phyloP scores from a whole-genome alignment of 2,797 vertebrate species.

The Chelon auratus region DNA sequence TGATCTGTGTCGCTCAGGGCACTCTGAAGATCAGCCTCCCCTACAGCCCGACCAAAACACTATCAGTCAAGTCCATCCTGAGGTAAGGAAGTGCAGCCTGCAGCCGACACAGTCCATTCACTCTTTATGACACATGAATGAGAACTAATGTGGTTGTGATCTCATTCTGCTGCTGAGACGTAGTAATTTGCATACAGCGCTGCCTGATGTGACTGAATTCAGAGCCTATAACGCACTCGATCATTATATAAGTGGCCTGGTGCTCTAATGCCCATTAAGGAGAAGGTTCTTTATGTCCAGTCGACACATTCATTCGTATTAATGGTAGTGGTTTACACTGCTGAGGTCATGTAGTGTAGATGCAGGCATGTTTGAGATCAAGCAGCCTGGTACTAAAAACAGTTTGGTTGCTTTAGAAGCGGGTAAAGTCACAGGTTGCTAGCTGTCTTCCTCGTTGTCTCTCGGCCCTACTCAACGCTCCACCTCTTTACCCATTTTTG shows the following conservation, averaged over 20 bases:
- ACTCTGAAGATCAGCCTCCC: conserved; percentile 99
- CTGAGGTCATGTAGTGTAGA: too few relatives aligned
- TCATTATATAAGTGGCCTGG: too few relatives aligned
- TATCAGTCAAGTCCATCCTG: conserved; percentile 99
- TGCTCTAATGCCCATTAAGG: not conserved
- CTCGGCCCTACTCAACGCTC: too few relatives aligned
- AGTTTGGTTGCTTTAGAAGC: too few relatives aligned
- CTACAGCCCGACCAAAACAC: conserved; percentile 98
- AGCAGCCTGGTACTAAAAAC: too few relatives aligned
- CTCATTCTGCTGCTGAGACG: not conserved
- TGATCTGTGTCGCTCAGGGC: conserved; percentile 85
- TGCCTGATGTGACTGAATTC: not conserved
- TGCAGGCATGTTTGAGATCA: too few relatives aligned
- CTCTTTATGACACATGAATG: not conserved
- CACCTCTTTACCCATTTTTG: too few relatives aligned
- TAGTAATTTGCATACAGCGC: not conserved
- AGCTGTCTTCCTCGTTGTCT: too few relatives aligned
- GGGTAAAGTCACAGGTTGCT: too few relatives aligned
- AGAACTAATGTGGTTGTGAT: conserved; percentile 10
- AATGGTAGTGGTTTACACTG: not conserved
- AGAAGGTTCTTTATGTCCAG: not conserved
- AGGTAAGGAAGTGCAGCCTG: conserved; percentile 84
- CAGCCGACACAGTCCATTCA: not conserved
- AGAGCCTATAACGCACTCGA: not conserved
- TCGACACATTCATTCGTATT: not conserved